Conservation (phyloP, 2,888 invertebrate species). For the Spisula subtruncata region DNA sequence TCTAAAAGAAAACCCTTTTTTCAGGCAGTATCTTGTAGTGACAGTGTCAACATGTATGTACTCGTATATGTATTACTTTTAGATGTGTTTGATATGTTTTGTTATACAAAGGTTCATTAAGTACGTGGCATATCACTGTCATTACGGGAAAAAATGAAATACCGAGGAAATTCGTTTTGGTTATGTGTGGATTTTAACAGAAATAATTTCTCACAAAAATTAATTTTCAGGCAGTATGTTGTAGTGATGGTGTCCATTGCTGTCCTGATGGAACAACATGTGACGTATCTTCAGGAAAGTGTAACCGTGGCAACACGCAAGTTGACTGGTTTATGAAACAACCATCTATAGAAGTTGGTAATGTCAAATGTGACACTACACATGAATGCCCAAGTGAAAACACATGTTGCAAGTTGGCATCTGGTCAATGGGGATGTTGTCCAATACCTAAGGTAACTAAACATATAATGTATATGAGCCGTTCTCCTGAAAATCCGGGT, state of each 20-base stretch:
- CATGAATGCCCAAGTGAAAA: slow-evolving; percentile 71
- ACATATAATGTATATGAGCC: no score
- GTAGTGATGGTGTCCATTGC: slow-evolving; percentile 84
- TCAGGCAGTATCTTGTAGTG: slow-evolving; percentile 84
- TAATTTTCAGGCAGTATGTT: slow-evolving; percentile 78
- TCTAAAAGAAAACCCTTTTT: no score
- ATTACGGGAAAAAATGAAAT: no score
- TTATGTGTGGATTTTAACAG: no score
- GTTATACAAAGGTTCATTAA: no score
- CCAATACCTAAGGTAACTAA: slow-evolving; percentile 64
- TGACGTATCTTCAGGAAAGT: slow-evolving; percentile 71
- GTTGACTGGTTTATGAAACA: slow-evolving; percentile 65
- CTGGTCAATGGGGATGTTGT: slow-evolving; percentile 84
- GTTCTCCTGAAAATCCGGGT: no score
- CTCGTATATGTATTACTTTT: no score
- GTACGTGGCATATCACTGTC: no score
- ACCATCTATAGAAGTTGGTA: slow-evolving; percentile 46
- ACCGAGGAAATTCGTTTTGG: no score
- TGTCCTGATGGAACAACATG: slow-evolving; percentile 80
- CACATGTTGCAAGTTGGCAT: slow-evolving; percentile 75
- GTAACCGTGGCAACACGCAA: slow-evolving; percentile 63
- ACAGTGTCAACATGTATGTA: slow-evolving; percentile 80
- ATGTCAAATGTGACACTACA: slow-evolving; percentile 46
- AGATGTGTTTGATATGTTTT: no score
- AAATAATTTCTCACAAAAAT: no score